These are phyloP conservation scores for Arvicanthis niloticus DNA, from an alignment of 2,113 vertebrate genomes.

Conservation along the genomic window DNA sequence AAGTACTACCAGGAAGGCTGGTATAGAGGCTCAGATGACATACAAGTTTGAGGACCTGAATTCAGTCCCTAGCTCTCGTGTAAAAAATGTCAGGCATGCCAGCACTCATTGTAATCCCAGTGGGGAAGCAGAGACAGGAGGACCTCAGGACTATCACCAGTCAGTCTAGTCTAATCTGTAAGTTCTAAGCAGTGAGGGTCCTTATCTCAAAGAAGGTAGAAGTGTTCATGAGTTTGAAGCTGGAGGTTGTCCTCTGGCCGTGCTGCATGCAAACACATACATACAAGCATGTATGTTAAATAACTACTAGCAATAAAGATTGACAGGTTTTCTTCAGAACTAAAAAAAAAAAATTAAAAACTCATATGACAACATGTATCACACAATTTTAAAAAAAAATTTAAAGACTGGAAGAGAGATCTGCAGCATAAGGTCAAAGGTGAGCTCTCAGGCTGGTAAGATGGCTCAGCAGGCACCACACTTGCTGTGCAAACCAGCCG, in stretches of 20 bases:
- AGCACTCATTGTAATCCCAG: neutral
- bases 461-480: neutral
- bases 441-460: neutral
- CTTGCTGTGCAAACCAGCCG: neutral
- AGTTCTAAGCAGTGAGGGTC: neutral
- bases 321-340: constrained; percentile 6
- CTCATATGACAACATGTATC: neutral
- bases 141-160: neutral
- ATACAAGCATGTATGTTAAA: neutral
- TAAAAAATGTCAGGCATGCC: neutral
- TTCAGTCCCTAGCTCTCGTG: neutral
- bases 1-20: neutral
- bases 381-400: neutral
- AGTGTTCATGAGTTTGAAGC: neutral
- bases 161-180: neutral
- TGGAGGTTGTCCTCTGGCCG: neutral
- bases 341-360: neutral
- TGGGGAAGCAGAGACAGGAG: neutral
- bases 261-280: neutral
- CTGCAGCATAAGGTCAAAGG: neutral
- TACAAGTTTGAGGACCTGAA: neutral
- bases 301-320: neutral
- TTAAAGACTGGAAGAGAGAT: neutral
- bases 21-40: neutral
- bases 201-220: neutral